Base-by-base conservation (phyloP, 2,888 invertebrate genomes). In the Bibio marci region DNA sequence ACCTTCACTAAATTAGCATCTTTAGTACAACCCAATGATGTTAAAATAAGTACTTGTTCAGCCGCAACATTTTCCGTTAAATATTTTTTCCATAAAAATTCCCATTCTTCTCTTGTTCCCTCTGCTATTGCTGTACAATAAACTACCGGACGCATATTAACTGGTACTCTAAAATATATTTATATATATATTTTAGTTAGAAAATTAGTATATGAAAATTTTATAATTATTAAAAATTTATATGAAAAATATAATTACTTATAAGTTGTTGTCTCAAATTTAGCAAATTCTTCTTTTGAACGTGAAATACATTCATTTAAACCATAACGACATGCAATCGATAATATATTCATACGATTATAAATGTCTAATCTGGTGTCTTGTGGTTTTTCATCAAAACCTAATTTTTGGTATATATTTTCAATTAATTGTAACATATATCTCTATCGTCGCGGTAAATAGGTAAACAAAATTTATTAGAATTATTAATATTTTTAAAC, bases 101-200 rank as follows among this genome's bases (percentile, higher is more conserved):
- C 50, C 69, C 80, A 87, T 44, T 80, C 75, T 0, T 53, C 53
- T 13, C 53, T 49, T 1, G 59, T 62, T 0, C 80, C 81, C 25
- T 70, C 55, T n/a, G 73, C 69, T 10, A 87, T 63, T 2, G 70
- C 81, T 17, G 71, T 72, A 53, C 87, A 87, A 58, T 85, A 87
- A 1, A 86, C 79, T 37, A 72, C 68, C 18, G 67, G 58, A 38
- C 80, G 74, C 37, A 75, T 65, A 51, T 86, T 79, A 6, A 69
- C 68, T 17, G 71, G 63, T 41, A 75, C 64, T 22, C 72, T 69
- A 50, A 3, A 14, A 12, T n/a, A 19, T 13, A 37, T 30, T n/a
- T n/a, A n/a, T n/a, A n/a, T n/a, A n/a, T n/a, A n/a, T n/a, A n/a
- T n/a, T n/a, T n/a, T n/a, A n/a, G n/a, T n/a, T n/a, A n/a, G n/a